A percentile compares a stretch with the other conserved stretches of the same genome.
Conservation (phyloP, 2,113 vertebrate species). For the Hippocampus abdominalis region DNA sequence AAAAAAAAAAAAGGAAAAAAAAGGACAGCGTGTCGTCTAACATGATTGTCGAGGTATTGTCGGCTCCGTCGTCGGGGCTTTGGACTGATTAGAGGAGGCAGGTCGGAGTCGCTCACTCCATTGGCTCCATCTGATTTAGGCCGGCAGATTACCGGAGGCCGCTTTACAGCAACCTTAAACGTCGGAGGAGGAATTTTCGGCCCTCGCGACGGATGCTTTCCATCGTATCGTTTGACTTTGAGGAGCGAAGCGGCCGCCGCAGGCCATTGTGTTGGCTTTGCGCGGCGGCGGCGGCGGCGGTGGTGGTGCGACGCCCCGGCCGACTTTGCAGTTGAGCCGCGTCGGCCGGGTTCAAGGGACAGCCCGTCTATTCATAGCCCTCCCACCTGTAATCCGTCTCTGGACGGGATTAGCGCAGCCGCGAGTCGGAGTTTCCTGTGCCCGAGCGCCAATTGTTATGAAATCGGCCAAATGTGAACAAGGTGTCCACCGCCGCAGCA, state of each 20-base stretch:
- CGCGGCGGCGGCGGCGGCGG: not conserved
- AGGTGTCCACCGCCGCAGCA: slow-evolving; percentile 9
- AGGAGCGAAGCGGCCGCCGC: not conserved
- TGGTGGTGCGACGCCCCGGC: slow-evolving; percentile 12
- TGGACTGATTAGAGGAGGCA: slow-evolving; percentile 59
- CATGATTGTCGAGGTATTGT: slow-evolving; percentile 40
- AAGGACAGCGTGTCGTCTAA: slow-evolving; percentile 28
- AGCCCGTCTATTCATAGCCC: slow-evolving; percentile 61
- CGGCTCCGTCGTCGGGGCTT: slow-evolving; percentile 42
- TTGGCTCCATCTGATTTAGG: slow-evolving; percentile 47
- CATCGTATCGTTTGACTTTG: not conserved
- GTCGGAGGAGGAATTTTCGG: slow-evolving; percentile 23
- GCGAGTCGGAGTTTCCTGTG: slow-evolving; percentile 34
- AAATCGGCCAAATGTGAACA: slow-evolving; percentile 15
- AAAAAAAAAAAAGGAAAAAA: too few species aligned
- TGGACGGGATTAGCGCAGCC: slow-evolving; percentile 59
- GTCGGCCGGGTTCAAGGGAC: slow-evolving; percentile 60
- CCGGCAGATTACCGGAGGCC: slow-evolving; percentile 47
- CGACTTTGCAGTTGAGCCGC: slow-evolving; percentile 49
- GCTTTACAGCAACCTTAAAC: slow-evolving; percentile 31
- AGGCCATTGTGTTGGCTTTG: slow-evolving; percentile 1
- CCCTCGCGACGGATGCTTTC: not conserved
- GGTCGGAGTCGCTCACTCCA: slow-evolving; percentile 51
- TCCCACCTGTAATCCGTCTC: slow-evolving; percentile 68
- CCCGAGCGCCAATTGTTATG: slow-evolving; percentile 27